These are phyloP conservation scores for Phortica okadai DNA, from an alignment of 2,888 invertebrate species.

Conservation along the genomic window DNA sequence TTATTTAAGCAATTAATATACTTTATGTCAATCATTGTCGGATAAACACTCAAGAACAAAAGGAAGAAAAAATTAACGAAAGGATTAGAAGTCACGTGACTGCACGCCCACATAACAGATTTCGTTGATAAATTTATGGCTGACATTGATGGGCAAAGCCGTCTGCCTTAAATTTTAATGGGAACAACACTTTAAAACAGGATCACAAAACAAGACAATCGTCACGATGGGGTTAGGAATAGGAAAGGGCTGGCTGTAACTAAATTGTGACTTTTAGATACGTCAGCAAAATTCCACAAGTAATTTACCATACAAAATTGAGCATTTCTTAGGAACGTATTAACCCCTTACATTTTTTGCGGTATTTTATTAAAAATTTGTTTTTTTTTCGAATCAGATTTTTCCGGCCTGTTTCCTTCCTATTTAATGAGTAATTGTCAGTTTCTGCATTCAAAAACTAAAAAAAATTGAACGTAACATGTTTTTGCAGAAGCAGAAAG, in stretches of 20 bases:
- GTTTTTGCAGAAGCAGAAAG: too few relatives aligned
- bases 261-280: slow-evolving; percentile 59
- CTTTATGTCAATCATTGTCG: slow-evolving; percentile 63
- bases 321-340: slow-evolving; percentile 2
- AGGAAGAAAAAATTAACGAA: slow-evolving; percentile 1
- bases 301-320: not conserved
- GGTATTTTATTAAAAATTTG: too few relatives aligned
- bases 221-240: slow-evolving; percentile 26
- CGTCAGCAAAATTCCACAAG: too few relatives aligned
- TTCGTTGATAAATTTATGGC: slow-evolving; percentile 71
- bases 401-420: too few relatives aligned
- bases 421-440: too few relatives aligned
- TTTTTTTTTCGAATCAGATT: too few relatives aligned
- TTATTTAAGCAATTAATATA: slow-evolving; percentile 68
- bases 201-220: slow-evolving; percentile 35
- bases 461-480: too few relatives aligned
- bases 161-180: slow-evolving; percentile 6
- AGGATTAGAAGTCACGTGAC: slow-evolving; percentile 60
- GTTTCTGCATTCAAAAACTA: too few relatives aligned
- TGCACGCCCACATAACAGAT: slow-evolving; percentile 66
- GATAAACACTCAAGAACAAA: slow-evolving; percentile 44
- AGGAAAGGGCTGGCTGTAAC: slow-evolving; percentile 33
- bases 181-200: slow-evolving; percentile 54
- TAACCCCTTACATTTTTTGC: too few relatives aligned
- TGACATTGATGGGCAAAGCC: slow-evolving; percentile 62